Evolutionary conservation across 2,113 vertebrate species (phyloP).

Genomic region (Antechinus flavipes): DNA sequence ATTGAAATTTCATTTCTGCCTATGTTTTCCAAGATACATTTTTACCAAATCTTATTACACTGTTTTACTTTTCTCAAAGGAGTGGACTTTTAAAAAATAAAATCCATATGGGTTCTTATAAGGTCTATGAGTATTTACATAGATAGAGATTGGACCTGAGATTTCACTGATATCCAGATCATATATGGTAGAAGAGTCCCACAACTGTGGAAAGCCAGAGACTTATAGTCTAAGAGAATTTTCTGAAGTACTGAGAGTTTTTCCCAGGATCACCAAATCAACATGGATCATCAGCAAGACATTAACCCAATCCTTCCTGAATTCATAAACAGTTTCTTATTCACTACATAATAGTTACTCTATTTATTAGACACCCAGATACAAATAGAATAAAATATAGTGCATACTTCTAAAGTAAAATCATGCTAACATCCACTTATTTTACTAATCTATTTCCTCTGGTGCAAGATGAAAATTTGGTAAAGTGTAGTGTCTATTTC

Average conservation of each 20-base stretch:
- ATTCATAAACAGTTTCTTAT: background rate
- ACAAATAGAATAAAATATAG: background rate
- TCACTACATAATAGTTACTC: background rate
- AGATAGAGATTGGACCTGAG: background rate
- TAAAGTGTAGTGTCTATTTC: background rate
- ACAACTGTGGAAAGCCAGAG: background rate
- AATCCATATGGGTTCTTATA: background rate
- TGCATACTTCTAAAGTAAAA: background rate
- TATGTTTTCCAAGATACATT: background rate
- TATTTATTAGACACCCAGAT: background rate
- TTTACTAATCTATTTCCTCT: background rate
- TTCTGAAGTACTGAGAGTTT: background rate
- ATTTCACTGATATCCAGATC: background rate
- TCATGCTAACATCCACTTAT: background rate
- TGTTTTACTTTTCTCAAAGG: slow-evolving; percentile 24
- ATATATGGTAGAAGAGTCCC: background rate
- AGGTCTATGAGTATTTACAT: background rate
- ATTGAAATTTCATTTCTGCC: background rate
- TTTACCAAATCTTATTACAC: background rate
- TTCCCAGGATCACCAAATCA: background rate
- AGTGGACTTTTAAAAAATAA: background rate
- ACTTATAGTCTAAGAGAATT: background rate
- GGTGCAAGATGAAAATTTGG: background rate
- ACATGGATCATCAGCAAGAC: background rate
- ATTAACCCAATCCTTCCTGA: background rate